Base-by-base conservation (phyloP, 2,888 invertebrate species). In the Acronicta psi region DNA sequence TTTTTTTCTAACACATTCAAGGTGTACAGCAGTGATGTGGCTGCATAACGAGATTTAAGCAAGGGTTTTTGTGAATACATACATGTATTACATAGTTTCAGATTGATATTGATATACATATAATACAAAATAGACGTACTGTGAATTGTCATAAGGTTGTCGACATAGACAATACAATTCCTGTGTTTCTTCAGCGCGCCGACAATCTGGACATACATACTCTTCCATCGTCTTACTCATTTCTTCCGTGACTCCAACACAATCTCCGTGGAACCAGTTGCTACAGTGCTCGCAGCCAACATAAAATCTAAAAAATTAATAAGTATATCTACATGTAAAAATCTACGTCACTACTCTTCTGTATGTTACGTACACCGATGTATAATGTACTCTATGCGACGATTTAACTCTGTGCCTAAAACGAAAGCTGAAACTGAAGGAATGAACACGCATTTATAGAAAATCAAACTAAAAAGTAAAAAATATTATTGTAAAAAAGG, bases 201-300 rank as follows among this genome's bases (percentile, higher is more conserved):
- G 96, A 84, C 98, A 98, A 84, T 98, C 98, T 14, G 95, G 95
- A 84, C 98, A 98, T 70, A 98, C 96, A 90, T 98, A 99, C 86
- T 98, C 98, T 45, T 98, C 97, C 89, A 99, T 95, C 23, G 96
- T 96, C 87, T 98, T 97, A 66, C 98, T 98, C 95, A 97, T 97
- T 86, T 97, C 97, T 89, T 99, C 98, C 0, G 98, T 97, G 61
- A 99, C 97, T 42, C 97, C 97, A 11, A 99, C 98, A 87, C 99
- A 99, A 76, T 97, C 97, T 1, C 99, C 99, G 87, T 99, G 99
- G 95, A 98, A 99, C 99, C 99, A 99, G 90, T 99, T 99, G 83
- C 98, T 98, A 90, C 99, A 99, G 81, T 98, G 95, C 92, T 99
- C 99, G 92, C 99, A 99, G 60, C 98, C 99, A 71, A 99, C 98